Evolutionary conservation across 2,888 invertebrate genomes (phyloP).

Genomic region (Pediacus dermestoides): DNA sequence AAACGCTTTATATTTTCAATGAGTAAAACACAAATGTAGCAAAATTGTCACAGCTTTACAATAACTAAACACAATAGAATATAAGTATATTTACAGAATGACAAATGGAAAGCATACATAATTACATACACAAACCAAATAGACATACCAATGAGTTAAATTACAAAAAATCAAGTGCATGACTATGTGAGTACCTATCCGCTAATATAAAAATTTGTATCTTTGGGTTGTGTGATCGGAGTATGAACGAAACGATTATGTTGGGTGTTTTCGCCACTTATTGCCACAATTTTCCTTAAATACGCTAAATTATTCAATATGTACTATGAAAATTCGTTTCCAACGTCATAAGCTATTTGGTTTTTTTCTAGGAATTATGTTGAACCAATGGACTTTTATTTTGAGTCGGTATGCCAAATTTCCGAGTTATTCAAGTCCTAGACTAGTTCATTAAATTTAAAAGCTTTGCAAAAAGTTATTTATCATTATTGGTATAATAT

Average conservation of each 20-base stretch:
- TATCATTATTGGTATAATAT: too few relatives aligned
- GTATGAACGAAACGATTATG: neutral
- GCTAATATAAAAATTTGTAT: neutral
- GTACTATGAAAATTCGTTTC: constrained; percentile 7
- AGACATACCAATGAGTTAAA: too few relatives aligned
- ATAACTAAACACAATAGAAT: constrained; percentile 18
- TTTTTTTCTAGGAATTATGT: too few relatives aligned
- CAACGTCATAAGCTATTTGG: constrained; percentile 6
- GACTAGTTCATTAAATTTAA: too few relatives aligned
- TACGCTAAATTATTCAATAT: constrained; percentile 2
- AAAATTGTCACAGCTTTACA: constrained; percentile 26
- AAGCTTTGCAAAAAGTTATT: too few relatives aligned
- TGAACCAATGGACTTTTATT: too few relatives aligned
- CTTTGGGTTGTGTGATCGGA: neutral
- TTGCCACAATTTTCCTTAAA: neutral
- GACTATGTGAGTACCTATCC: neutral
- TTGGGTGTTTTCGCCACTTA: too few relatives aligned
- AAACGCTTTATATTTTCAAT: constrained; percentile 25
- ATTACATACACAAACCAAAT: too few relatives aligned
- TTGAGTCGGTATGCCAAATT: too few relatives aligned
- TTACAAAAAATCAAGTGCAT: neutral
- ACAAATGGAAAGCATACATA: too few relatives aligned
- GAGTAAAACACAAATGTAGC: constrained; percentile 24
- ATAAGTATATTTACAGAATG: constrained; percentile 12
- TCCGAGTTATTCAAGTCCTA: too few relatives aligned